Evolutionary conservation across 2,113 vertebrate genomes (phyloP).

Genomic region (Odocoileus virginianus): DNA sequence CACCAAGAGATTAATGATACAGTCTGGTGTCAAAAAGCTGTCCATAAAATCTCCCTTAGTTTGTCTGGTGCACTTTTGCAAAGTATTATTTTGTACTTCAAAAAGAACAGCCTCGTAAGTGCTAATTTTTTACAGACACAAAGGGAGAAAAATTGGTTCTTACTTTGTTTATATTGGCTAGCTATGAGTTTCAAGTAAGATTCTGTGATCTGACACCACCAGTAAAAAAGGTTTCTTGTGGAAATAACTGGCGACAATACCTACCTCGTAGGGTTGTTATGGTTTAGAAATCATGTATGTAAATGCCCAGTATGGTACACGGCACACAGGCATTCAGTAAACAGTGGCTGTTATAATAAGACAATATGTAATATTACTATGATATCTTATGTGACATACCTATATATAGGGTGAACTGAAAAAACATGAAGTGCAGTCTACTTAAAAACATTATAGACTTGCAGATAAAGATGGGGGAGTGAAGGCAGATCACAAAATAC

Average conservation of each 20-base stretch:
- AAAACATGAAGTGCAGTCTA: not conserved
- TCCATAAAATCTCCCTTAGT: not conserved
- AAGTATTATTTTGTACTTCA: constrained; percentile 20
- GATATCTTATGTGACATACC: not conserved
- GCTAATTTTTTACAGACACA: constrained; percentile 28
- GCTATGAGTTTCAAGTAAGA: constrained; percentile 2
- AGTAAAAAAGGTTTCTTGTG: constrained; percentile 19
- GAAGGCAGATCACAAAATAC: not conserved
- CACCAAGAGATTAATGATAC: constrained; percentile 12
- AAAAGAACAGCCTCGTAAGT: constrained; percentile 8
- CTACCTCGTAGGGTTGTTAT: not conserved
- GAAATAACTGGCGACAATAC: not conserved
- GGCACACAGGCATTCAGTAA: not conserved
- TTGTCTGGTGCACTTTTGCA: constrained; percentile 6
- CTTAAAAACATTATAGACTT: constrained; percentile 22
- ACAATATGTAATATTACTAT: not conserved
- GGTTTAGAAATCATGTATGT: not conserved
- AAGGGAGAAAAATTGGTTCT: constrained; percentile 2
- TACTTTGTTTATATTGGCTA: constrained; percentile 39
- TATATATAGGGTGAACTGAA: not conserved
- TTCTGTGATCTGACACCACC: not conserved
- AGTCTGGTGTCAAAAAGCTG: not conserved
- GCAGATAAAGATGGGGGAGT: not conserved
- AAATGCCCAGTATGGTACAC: not conserved
- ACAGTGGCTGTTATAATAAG: not conserved